Base-by-base conservation (phyloP, 64 coral and sea anemone species). In the Porites lutea region DNA sequence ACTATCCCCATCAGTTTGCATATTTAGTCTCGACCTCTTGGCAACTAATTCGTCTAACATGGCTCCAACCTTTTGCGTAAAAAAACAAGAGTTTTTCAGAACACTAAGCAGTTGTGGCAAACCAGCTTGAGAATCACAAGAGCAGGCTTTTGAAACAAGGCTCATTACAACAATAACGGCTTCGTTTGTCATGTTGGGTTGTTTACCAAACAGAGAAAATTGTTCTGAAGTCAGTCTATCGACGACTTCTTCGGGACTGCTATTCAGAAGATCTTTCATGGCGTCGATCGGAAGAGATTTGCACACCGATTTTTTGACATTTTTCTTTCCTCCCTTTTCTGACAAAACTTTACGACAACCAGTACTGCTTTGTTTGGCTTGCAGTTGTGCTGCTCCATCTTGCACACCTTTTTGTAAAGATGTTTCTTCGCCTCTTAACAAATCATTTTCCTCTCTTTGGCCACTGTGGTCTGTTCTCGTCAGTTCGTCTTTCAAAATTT, bases 81-180 rank as follows among this genome's bases (percentile, higher is more conserved):
- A 74, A 49, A 91, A 75, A 5, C 5, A 74, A 5, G 93, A 95
- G 50, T 15, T 8, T 51, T 65, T 66, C 44, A 95, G 52, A 11
- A 87, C 14, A 19, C 65, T 74, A 19, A 95, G 75, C 47, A 95
- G 72, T 5, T 92, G 13, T 20, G 61, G 3, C 0, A 87, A 51
- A 44, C 59, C 21, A 18, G 48, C 15, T 8, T 71, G 69, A 4
- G 21, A 74, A 45, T 92, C 77, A 65, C 89, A 87, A 62, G 81
- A 48, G 60, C 94, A 95, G 53, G 83, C 94, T 64, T 91, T 91
- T 13, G 83, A 75, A 19, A 95, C 71, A 48, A 95, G 63, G 13
- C 83, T 75, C 82, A 95, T 72, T 4, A 95, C 19, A 6, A 95
- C 15, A 64, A 79, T 65, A 11, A 92, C 55, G 64, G 54, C 86